A percentile compares a stretch with the other conserved stretches of the same genome.
phyloP scores from a whole-genome alignment of 2,888 invertebrate species.

The Ephialtes manifestator region DNA sequence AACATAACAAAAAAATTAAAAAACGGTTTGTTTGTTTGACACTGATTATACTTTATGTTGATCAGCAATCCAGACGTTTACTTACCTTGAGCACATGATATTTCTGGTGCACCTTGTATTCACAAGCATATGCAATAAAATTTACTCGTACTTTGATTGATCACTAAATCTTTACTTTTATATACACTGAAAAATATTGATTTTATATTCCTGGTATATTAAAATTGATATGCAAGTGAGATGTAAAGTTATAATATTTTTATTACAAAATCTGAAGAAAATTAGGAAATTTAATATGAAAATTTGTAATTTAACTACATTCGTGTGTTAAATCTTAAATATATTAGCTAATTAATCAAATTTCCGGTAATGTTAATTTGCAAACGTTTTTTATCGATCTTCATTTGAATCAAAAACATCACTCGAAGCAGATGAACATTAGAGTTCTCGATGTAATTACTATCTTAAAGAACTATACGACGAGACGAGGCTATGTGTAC shows the following conservation, averaged over 20 bases:
- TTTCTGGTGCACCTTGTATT: conserved; percentile 22
- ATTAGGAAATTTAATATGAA: no score
- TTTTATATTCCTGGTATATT: no score
- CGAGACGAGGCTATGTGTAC: conserved; percentile 19
- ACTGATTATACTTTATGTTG: neutral
- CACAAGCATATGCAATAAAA: neutral
- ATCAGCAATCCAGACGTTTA: conserved; percentile 8
- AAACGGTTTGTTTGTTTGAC: neutral
- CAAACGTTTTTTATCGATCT: neutral
- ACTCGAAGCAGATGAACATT: neutral
- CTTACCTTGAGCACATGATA: conserved; percentile 55
- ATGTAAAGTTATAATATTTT: no score
- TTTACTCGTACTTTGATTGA: neutral
- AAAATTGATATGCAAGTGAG: no score
- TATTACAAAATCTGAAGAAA: no score
- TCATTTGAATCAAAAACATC: neutral
- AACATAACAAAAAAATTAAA: neutral
- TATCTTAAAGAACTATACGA: conserved; percentile 3
- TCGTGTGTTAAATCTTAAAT: no score
- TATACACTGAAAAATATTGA: no score
- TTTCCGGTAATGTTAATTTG: no score
- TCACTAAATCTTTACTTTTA: neutral
- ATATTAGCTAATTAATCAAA: no score
- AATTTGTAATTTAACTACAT: no score
- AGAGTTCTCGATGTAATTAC: neutral